phyloP scores from a whole-genome alignment of 2,888 invertebrate species.

The Leuctra nigra region DNA sequence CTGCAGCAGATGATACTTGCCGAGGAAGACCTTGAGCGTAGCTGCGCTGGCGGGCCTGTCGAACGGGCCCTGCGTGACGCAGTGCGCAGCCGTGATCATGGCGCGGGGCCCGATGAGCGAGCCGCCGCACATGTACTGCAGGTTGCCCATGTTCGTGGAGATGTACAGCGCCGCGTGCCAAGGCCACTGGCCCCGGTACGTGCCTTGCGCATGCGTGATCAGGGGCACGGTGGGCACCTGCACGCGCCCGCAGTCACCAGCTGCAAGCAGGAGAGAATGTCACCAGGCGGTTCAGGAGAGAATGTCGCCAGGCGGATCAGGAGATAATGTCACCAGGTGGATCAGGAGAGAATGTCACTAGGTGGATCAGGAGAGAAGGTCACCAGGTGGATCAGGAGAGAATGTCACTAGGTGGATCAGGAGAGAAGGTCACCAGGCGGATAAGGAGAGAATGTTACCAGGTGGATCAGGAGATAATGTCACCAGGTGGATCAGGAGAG shows the following conservation, averaged over 20 bases:
- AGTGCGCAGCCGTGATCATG: slow-evolving; percentile 26
- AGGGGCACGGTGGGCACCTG: not conserved
- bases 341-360: too few relatives aligned
- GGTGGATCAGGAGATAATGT: too few relatives aligned
- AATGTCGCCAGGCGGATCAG: too few relatives aligned
- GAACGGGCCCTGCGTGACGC: slow-evolving; percentile 2
- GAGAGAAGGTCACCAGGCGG: too few relatives aligned
- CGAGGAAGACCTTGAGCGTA: slow-evolving; percentile 17
- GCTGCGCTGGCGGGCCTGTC: not conserved
- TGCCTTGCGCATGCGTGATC: not conserved
- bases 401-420: too few relatives aligned
- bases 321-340: too few relatives aligned
- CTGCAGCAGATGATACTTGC: slow-evolving; percentile 19
- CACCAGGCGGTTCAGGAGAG: too few relatives aligned
- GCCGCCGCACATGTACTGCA: slow-evolving; percentile 22
- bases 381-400: too few relatives aligned
- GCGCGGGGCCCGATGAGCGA: slow-evolving; percentile 14
- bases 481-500: too few relatives aligned
- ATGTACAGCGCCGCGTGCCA: slow-evolving; percentile 28
- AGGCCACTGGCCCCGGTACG: slow-evolving; percentile 25
- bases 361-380: too few relatives aligned
- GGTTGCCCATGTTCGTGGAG: slow-evolving; percentile 8
- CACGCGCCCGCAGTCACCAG: slow-evolving; percentile 23
- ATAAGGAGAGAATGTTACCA: too few relatives aligned
- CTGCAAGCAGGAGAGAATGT: not conserved